Evolutionary conservation across 2,888 invertebrate species (phyloP), one percentile per base, ranked within the genome.

Genomic region (Spisula subtruncata): DNA sequence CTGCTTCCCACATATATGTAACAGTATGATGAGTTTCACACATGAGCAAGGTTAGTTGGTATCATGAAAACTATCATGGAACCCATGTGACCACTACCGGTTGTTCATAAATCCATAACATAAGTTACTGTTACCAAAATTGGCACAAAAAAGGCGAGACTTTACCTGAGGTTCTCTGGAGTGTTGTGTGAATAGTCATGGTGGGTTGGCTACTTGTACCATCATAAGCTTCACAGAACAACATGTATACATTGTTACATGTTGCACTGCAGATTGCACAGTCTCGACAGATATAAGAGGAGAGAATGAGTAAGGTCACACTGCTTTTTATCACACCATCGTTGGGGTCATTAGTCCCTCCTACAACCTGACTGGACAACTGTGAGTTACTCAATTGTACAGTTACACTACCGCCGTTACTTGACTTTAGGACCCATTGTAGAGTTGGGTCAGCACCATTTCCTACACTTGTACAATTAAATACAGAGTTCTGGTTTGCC

Each of bases 241-340:
- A 16, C 35, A 56, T 18, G 41, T 79, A 16, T 8, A 41, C 16
- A 41, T 0, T 41, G 41, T 8, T 8, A 41, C 41, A 5, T 18
- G 25, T 48, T 75, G 25, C n/a, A 25, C n/a, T n/a, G n/a, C n/a
- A n/a, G n/a, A n/a, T n/a, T n/a, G n/a, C n/a, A n/a, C n/a, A n/a
- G n/a, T n/a, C n/a, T n/a, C n/a, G n/a, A n/a, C 14, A 81, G 51
- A 20, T 32, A 79, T 25, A 41, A 41, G 46, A 0, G 8, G 48
- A 0, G 0, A n/a, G n/a, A 12, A 85, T 79, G 4, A 41, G 2
- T 35, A 85, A 80, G 5, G 85, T 80, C 2, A 85, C 85, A 54
- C 79, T 85, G 75, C 87, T 89, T 54, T 35, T 81, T 10, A 86
- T 81, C 10, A 20, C 25, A 0, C 89, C 89, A 84, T 89, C 89